Percentiles rank a stretch among this genome's conserved stretches.
These are phyloP conservation scores for Diploscapter pachys DNA, from an alignment of 1,140 invertebrate species.

Conservation along the genomic window DNA sequence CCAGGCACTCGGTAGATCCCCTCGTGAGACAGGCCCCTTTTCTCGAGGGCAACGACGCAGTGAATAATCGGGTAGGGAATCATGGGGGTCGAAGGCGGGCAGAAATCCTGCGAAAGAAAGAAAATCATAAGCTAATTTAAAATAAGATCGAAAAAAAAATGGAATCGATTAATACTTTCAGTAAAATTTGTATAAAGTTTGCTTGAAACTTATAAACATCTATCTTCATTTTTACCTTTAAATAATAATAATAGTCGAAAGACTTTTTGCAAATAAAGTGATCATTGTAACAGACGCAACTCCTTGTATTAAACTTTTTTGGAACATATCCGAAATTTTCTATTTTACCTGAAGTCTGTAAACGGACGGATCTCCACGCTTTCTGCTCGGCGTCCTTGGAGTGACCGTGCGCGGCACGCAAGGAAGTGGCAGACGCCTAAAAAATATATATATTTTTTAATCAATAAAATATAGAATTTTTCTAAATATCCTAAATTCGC, in stretches of 20 bases:
- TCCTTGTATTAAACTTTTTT: no score
- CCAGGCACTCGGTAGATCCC: constrained; percentile 88
- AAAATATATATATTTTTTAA: no score
- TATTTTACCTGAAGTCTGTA: no score
- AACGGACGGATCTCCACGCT: neutral
- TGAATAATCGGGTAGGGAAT: constrained; percentile 87
- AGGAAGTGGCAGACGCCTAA: neutral
- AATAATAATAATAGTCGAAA: neutral
- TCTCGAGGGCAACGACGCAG: constrained; percentile 88
- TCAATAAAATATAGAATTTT: no score
- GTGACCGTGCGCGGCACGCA: constrained; percentile 4
- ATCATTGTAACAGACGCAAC: no score
- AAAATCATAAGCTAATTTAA: neutral
- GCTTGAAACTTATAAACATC: neutral
- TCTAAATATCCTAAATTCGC: no score
- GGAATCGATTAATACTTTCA: no score
- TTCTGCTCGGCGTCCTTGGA: neutral
- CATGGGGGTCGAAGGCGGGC: constrained; percentile 76
- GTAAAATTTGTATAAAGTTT: no score
- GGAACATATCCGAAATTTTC: no score
- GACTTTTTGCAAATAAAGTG: no score
- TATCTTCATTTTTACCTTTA: neutral
- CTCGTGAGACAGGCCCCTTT: constrained; percentile 74
- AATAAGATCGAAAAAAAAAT: neutral
- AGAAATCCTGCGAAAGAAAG: constrained; percentile 39